phyloP scores from a whole-genome alignment of 2,113 vertebrate species.

The Erythrocebus patas region DNA sequence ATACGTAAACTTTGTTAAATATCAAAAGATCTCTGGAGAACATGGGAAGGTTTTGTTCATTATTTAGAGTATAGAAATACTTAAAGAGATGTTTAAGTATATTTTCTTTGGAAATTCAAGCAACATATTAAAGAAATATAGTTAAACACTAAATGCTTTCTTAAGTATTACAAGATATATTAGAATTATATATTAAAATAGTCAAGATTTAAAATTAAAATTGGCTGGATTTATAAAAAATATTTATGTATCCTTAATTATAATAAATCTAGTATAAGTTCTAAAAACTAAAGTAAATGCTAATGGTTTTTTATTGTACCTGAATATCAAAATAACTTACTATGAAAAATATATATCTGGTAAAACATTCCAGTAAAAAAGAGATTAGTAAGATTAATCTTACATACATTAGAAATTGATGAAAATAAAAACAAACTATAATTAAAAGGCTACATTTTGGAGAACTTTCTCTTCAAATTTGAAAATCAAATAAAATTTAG shows the following conservation, averaged over 20 bases:
- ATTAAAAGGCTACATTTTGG: neutral
- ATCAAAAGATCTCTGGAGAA: neutral
- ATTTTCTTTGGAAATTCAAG: neutral
- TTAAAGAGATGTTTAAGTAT: neutral
- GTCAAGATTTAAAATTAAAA: neutral
- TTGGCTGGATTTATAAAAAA: neutral
- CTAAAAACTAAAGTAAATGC: neutral
- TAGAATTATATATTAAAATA: neutral
- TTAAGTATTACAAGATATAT: neutral
- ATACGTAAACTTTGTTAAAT: neutral
- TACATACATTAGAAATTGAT: neutral
- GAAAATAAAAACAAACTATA: neutral
- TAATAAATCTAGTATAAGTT: neutral
- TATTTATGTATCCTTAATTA: neutral
- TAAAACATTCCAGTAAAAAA: neutral
- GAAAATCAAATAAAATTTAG: neutral
- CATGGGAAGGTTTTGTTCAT: neutral
- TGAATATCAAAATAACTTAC: neutral
- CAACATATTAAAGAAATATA: neutral
- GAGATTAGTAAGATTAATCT: neutral
- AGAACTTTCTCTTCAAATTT: neutral
- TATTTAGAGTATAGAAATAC: neutral
- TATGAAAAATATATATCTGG: neutral
- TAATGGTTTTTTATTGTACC: neutral
- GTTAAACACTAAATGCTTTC: neutral